phyloP scores from a whole-genome alignment of 2,113 vertebrate genomes.

The Spea bombifrons region DNA sequence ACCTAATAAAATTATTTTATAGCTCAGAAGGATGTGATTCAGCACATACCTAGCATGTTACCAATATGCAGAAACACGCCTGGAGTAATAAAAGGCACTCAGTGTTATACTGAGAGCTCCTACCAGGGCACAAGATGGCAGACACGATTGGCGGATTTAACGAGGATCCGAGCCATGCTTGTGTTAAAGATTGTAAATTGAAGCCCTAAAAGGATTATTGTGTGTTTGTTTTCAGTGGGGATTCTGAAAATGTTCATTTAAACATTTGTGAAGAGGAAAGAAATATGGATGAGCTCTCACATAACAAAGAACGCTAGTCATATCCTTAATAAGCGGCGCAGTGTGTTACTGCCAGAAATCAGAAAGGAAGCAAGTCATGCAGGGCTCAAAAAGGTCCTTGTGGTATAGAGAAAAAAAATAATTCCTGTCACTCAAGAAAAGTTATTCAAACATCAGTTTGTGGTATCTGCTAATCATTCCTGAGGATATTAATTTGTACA shows the following conservation, averaged over 20 bases:
- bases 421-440: slow-evolving; percentile 37
- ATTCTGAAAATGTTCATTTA: slow-evolving; percentile 37
- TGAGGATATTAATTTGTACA: slow-evolving; percentile 25
- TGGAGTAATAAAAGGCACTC: slow-evolving; percentile 39
- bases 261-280: slow-evolving; percentile 31
- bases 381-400: slow-evolving; percentile 33
- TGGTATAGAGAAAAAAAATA: slow-evolving; percentile 27
- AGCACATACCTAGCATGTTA: no score
- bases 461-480: slow-evolving; percentile 28
- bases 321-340: slow-evolving; percentile 34
- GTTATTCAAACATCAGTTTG: slow-evolving; percentile 34
- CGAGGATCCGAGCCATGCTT: slow-evolving; percentile 1
- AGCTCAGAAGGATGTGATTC: no score
- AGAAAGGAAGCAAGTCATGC: slow-evolving; percentile 41
- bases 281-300: slow-evolving; percentile 32
- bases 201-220: slow-evolving; percentile 14
- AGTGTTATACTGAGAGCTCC: background rate
- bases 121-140: background rate
- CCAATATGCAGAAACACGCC: slow-evolving; percentile 38
- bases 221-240: slow-evolving; percentile 32
- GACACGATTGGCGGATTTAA: background rate
- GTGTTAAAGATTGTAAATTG: slow-evolving; percentile 12
- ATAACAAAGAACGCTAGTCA: slow-evolving; percentile 42
- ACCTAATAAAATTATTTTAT: no score
- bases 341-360: slow-evolving; percentile 33